Conservation (phyloP, 1,140 invertebrate genomes). For the Hyles euphorbiae region DNA sequence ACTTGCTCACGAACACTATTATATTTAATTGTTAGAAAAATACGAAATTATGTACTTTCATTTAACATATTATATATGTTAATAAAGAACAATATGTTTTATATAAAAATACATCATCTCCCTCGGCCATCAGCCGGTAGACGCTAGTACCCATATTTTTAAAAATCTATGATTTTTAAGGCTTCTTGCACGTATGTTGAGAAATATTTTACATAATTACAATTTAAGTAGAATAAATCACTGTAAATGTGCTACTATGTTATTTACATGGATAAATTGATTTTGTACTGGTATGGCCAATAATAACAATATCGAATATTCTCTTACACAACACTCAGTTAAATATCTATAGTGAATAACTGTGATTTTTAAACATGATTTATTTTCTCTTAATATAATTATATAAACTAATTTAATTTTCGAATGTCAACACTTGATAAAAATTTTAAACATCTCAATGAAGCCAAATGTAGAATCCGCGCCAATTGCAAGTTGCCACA, state of each 20-base stretch:
- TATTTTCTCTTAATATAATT: slow-evolving; percentile 31
- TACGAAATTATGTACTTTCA: slow-evolving; percentile 72
- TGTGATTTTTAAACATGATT: slow-evolving; percentile 51
- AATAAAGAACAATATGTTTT: slow-evolving; percentile 73
- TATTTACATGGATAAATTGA: slow-evolving; percentile 63
- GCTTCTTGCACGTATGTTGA: slow-evolving; percentile 66
- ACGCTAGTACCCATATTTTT: slow-evolving; percentile 66
- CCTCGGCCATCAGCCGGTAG: slow-evolving; percentile 50
- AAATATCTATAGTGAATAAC: slow-evolving; percentile 54
- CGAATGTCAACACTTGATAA: slow-evolving; percentile 59
- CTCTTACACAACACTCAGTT: slow-evolving; percentile 60
- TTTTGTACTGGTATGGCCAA: slow-evolving; percentile 69
- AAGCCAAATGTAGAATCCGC: slow-evolving; percentile 11
- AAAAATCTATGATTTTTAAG: slow-evolving; percentile 75
- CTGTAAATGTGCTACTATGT: slow-evolving; percentile 54
- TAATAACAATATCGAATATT: slow-evolving; percentile 47
- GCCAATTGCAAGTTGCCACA: neutral
- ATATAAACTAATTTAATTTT: slow-evolving; percentile 47
- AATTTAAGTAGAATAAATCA: slow-evolving; percentile 65
- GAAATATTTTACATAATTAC: slow-evolving; percentile 71
- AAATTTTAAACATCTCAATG: slow-evolving; percentile 42
- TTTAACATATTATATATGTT: slow-evolving; percentile 75
- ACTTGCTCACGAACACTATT: slow-evolving; percentile 58
- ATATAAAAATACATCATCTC: slow-evolving; percentile 73
- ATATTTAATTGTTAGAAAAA: slow-evolving; percentile 71